Conservation (phyloP, 2,888 invertebrate genomes). For the Watsonalla binaria region DNA sequence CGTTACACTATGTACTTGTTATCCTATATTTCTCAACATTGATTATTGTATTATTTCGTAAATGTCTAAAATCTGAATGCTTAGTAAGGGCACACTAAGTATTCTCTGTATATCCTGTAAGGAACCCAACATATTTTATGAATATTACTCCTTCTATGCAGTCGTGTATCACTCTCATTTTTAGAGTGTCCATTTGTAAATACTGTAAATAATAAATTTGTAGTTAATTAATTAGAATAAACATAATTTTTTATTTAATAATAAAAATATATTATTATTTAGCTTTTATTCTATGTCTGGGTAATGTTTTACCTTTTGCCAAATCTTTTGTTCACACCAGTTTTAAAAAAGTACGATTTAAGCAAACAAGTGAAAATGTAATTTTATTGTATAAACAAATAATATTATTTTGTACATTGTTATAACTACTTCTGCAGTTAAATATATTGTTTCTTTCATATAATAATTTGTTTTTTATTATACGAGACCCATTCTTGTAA, state of each 20-base stretch:
- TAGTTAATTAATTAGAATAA: constrained; percentile 15
- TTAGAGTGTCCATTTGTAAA: too few species aligned
- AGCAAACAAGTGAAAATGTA: constrained; percentile 23
- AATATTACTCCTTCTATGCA: too few species aligned
- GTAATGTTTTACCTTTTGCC: constrained; percentile 43
- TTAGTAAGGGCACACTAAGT: too few species aligned
- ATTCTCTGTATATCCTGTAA: too few species aligned
- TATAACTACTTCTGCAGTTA: constrained; percentile 59
- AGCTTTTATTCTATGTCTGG: constrained; percentile 30
- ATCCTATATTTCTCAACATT: too few species aligned
- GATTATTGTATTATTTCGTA: too few species aligned
- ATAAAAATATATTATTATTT: constrained; percentile 17
- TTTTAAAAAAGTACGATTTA: constrained; percentile 27
- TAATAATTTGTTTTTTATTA: constrained; percentile 28
- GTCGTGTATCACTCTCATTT: too few species aligned
- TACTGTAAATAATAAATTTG: constrained; percentile 15
- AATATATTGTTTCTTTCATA: constrained; percentile 65
- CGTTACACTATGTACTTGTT: too few species aligned
- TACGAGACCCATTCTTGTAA: too few species aligned
- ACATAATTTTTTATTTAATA: constrained; percentile 3
- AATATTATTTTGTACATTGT: constrained; percentile 52
- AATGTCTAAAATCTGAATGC: too few species aligned
- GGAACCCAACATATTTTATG: too few species aligned
- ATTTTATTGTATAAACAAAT: constrained; percentile 44
- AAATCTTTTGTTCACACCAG: constrained; percentile 25